Base-by-base conservation (phyloP, 2,888 invertebrate species). In the Trichopria drosophilae region DNA sequence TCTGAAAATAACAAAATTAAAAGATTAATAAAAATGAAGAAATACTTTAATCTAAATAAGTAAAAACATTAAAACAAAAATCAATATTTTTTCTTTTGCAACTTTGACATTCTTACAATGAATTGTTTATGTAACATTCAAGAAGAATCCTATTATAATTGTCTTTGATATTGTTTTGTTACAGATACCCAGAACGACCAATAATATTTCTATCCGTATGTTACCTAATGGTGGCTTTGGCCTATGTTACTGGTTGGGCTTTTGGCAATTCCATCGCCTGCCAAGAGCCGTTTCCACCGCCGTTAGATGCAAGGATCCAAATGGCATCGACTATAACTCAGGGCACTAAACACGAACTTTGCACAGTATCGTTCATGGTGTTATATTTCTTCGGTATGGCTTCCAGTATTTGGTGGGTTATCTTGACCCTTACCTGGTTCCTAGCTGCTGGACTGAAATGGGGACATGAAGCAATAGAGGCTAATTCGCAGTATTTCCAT, bases 401-500 rank as follows among this genome's bases (percentile, higher is more conserved):
- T 19, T 93, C 93, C 35, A 93, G 91, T 72, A 92, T 96, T 68
- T 96, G 97, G 96, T 97, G 96, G 96, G 94, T 96, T 43, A 87
- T 96, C 64, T 79, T 97, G 67, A 94, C 96, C 13, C 81, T 97
- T 57, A 95, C 96, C 46, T 97, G 96, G 96, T 96, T 95, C 78
- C 79, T 97, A 68, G 93, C 95, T 31, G 95, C 96, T 53, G 95
- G 95, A 23, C 82, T 96, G 51, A 96, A 96, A 78, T 97, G 96
- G 96, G 95, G 95, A 34, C 94, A 95, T 76, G 97, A 97, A 80
- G 96, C 96, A 26, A 96, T 97, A 69, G 95, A 95, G 79, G 92
- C 93, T 44, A 93, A 96, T 78, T 94, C 95, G 9, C 93, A 95
- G 77, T 93, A 95, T 76, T 97, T 97, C 76, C 97, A 97, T 82